Evolutionary conservation across 2,113 vertebrate species (phyloP).

Genomic region (Ailuropoda melanoleuca): DNA sequence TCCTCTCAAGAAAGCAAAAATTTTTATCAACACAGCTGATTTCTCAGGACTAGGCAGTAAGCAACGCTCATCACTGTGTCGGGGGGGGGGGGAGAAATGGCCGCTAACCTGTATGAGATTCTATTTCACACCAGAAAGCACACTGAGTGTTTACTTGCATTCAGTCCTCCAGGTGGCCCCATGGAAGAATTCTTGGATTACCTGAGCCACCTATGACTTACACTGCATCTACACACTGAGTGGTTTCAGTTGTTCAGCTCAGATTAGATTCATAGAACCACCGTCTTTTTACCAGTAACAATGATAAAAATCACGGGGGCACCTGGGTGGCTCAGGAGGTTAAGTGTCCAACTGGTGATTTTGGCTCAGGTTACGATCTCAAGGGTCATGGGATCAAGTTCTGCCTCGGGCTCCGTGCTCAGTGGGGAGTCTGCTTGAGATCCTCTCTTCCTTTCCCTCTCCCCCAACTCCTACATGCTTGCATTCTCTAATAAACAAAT

Average conservation of each 20-base stretch:
- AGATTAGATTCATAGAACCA: background rate
- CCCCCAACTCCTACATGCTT: background rate
- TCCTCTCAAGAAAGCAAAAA: background rate
- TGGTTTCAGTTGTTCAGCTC: background rate
- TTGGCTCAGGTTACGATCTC: background rate
- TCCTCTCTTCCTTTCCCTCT: background rate
- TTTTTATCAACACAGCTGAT: background rate
- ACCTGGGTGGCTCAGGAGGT: background rate
- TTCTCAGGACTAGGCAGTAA: background rate
- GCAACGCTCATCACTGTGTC: background rate
- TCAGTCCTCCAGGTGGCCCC: background rate
- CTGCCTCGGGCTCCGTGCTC: background rate
- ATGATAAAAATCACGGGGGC: background rate
- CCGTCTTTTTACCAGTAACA: background rate
- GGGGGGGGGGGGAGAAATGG: background rate
- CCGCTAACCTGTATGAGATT: background rate
- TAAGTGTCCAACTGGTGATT: background rate
- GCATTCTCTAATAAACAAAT: background rate
- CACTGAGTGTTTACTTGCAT: too few relatives aligned
- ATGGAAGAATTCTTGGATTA: background rate
- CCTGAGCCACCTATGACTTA: background rate
- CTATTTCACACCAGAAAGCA: background rate
- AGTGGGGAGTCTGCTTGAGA: background rate
- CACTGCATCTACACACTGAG: rapidly evolving
- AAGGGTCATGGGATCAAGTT: background rate